These are phyloP conservation scores for Gastrophryne carolinensis DNA, from an alignment of 2,797 vertebrate species.

Conservation along the genomic window DNA sequence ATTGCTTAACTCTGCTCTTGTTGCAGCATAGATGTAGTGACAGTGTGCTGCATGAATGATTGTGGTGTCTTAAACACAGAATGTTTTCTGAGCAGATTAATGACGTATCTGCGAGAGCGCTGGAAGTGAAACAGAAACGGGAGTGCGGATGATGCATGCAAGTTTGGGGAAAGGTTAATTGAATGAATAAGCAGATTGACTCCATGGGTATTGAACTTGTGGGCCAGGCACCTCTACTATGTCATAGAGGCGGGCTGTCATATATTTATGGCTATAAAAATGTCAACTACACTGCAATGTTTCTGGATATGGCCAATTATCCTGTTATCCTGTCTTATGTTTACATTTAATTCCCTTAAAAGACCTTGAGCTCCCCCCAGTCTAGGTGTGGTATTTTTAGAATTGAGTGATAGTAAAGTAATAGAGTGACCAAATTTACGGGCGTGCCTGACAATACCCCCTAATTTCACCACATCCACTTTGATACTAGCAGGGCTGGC, in stretches of 20 bases:
- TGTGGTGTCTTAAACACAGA: background rate
- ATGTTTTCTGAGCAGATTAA: constrained; percentile 31
- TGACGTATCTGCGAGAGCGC: constrained; percentile 24
- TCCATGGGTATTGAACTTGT: background rate
- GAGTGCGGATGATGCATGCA: constrained; percentile 21
- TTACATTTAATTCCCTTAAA: no score
- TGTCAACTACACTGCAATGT: no score
- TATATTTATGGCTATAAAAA: no score
- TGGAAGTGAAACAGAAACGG: constrained; percentile 19
- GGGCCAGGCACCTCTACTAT: background rate
- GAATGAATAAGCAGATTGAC: background rate
- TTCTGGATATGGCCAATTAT: no score
- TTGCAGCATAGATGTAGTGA: background rate
- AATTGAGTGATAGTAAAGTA: no score
- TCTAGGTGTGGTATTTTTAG: no score
- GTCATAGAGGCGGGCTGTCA: background rate
- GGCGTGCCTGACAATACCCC: no score
- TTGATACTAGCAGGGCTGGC: no score
- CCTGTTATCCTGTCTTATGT: no score
- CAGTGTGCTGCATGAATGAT: background rate
- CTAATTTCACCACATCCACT: no score
- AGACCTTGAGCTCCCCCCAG: no score
- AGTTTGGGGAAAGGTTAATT: constrained; percentile 21
- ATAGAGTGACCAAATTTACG: no score
- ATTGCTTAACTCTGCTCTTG: background rate